These are phyloP conservation scores for Heliconius charithonia DNA, from an alignment of 2,888 invertebrate genomes.

Conservation along the genomic window DNA sequence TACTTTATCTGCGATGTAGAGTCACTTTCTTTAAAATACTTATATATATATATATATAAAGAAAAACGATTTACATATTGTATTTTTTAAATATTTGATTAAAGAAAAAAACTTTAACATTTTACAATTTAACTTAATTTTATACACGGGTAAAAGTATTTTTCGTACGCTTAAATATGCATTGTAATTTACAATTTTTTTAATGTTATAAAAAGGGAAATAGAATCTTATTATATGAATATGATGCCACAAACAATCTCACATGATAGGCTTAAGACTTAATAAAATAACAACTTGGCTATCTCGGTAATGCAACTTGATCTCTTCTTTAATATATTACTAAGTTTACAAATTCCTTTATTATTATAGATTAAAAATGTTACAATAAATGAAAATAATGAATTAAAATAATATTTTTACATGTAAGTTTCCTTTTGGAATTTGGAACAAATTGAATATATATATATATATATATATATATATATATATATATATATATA, in stretches of 20 bases:
- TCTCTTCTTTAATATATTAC: neutral
- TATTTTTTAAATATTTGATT: too few relatives aligned
- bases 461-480: too few relatives aligned
- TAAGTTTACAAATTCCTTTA: neutral
- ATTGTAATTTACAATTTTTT: neutral
- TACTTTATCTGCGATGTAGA: neutral
- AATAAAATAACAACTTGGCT: conserved; percentile 7
- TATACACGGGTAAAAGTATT: neutral
- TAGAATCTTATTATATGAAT: conserved; percentile 31
- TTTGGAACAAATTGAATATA: too few relatives aligned
- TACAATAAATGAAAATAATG: too few relatives aligned
- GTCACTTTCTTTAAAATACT: neutral
- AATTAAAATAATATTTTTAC: too few relatives aligned
- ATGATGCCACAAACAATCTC: conserved; percentile 25
- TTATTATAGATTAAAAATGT: too few relatives aligned
- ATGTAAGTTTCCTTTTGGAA: too few relatives aligned
- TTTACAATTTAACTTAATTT: neutral
- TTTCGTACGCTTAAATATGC: neutral
- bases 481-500: too few relatives aligned
- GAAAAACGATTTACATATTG: too few relatives aligned
- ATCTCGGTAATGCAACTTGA: neutral
- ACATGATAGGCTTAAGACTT: neutral
- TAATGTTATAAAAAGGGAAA: conserved; percentile 11
- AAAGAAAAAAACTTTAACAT: neutral
- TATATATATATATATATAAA: neutral